These are phyloP conservation scores for Diachasmimorpha longicaudata DNA, from an alignment of 1,140 invertebrate species.

Conservation along the genomic window DNA sequence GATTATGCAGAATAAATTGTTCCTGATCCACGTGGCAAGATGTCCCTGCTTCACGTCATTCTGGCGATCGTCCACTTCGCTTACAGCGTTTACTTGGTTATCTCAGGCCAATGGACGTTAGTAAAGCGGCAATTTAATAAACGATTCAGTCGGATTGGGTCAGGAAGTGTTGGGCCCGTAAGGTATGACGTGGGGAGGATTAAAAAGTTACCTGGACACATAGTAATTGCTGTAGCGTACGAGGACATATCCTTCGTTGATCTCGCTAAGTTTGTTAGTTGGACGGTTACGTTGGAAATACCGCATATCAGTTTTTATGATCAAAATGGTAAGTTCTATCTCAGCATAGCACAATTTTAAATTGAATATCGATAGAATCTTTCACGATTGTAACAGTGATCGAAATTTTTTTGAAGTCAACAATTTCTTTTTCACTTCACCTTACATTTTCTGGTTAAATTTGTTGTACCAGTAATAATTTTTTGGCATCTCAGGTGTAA, in stretches of 20 bases:
- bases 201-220: constrained; percentile 58
- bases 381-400: too few species aligned
- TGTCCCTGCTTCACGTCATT: not conserved
- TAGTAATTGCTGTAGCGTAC: constrained; percentile 62
- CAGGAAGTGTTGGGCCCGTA: not conserved
- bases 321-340: constrained; percentile 66
- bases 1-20: not conserved
- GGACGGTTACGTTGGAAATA: constrained; percentile 70
- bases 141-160: not conserved
- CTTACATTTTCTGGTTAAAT: constrained; percentile 11
- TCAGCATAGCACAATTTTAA: not conserved
- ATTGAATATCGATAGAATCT: too few species aligned
- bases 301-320: constrained; percentile 75
- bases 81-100: not conserved
- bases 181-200: constrained; percentile 19
- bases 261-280: constrained; percentile 68
- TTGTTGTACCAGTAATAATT: too few species aligned
- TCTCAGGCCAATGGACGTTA: not conserved
- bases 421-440: not conserved
- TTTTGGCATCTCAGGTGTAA: constrained; percentile 56
- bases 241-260: constrained; percentile 60
- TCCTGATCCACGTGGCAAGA: not conserved
- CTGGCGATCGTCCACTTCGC: not conserved
- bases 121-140: not conserved
- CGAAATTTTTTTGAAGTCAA: too few species aligned